These are phyloP conservation scores for Gerris lacustris DNA, from an alignment of 2,888 invertebrate species.

Conservation along the genomic window DNA sequence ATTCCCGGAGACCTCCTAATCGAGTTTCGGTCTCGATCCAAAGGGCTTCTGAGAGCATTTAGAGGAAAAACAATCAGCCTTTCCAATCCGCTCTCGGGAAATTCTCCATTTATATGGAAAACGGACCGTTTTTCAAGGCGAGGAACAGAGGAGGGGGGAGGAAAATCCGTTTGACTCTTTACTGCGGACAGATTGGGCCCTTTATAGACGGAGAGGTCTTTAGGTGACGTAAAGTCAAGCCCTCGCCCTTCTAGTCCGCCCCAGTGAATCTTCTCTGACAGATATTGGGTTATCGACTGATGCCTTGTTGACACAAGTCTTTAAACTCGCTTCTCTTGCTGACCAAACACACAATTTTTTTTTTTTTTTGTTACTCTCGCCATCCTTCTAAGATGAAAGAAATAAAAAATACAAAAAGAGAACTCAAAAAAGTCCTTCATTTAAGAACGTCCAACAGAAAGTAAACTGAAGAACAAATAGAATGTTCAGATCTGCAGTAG, in stretches of 20 bases:
- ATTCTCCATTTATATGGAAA: slow-evolving; percentile 5
- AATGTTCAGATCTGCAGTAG: no score
- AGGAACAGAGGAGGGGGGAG: not conserved
- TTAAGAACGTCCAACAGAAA: no score
- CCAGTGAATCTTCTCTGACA: not conserved
- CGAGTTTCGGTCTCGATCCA: not conserved
- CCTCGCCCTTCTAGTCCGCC: not conserved
- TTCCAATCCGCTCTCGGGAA: not conserved
- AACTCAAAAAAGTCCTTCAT: no score
- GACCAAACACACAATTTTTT: not conserved
- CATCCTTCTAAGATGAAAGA: no score
- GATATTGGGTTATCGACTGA: slow-evolving; percentile 1
- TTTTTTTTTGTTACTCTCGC: not conserved
- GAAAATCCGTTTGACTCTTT: slow-evolving; percentile 3
- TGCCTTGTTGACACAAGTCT: not conserved
- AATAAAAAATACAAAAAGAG: no score
- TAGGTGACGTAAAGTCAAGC: not conserved
- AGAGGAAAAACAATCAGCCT: slow-evolving; percentile 3
- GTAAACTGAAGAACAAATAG: no score
- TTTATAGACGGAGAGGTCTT: not conserved
- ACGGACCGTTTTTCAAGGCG: not conserved
- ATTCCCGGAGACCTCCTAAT: slow-evolving; percentile 5
- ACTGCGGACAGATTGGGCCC: not conserved
- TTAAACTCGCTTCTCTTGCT: not conserved
- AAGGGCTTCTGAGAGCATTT: slow-evolving; percentile 1